These are phyloP conservation scores for Muntiacus muntjak DNA, from an alignment of 2,113 vertebrate genomes.

Conservation along the genomic window DNA sequence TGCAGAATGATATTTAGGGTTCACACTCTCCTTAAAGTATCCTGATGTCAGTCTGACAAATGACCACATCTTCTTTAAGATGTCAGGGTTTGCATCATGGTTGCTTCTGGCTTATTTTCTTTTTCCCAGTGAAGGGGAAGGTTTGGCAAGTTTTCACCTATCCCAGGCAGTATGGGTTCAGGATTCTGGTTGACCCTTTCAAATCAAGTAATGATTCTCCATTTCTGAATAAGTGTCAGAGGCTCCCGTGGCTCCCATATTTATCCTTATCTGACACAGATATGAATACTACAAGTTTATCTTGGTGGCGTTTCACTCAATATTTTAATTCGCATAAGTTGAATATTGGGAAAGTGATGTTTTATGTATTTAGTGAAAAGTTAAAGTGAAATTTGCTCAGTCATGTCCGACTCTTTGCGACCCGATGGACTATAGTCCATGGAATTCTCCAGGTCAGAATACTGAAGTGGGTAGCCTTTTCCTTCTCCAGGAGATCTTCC, in stretches of 20 bases:
- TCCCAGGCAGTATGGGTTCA: not conserved
- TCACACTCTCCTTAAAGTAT: slow-evolving; percentile 30
- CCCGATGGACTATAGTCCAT: not conserved
- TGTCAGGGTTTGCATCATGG: not conserved
- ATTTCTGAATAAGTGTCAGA: not conserved
- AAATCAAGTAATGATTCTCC: not conserved
- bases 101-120: not conserved
- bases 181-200: not conserved
- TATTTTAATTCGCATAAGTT: not conserved
- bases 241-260: not conserved
- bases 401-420: accelerated
- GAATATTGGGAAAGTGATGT: not conserved
- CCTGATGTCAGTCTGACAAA: slow-evolving; percentile 48
- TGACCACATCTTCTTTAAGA: slow-evolving; percentile 10
- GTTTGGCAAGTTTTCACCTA: not conserved
- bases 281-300: not conserved
- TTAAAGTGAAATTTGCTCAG: not conserved
- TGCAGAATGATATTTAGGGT: slow-evolving; percentile 54
- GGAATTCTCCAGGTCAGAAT: not conserved
- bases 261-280: not conserved
- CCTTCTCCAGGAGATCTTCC: not conserved
- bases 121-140: not conserved
- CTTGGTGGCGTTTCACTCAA: not conserved
- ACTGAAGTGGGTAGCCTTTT: not conserved
- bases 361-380: not conserved